Evolutionary conservation across 2,797 vertebrate species (phyloP).

Genomic region (Mus spretus): DNA sequence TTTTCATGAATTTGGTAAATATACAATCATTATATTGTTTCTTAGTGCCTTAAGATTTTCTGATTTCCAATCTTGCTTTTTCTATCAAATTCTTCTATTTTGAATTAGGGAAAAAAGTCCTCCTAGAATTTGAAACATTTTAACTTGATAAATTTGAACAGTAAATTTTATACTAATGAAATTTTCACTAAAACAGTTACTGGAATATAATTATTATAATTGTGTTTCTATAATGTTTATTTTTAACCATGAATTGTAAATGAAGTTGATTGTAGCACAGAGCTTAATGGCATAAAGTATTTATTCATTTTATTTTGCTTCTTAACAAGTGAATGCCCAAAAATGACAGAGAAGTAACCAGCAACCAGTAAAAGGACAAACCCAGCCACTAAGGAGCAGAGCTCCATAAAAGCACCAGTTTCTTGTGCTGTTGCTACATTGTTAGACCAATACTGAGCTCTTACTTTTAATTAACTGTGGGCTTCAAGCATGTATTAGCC

Average conservation of each 20-base stretch:
- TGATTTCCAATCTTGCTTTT: slow-evolving; percentile 21
- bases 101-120: not conserved
- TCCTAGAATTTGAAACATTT: slow-evolving; percentile 32
- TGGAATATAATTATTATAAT: slow-evolving; percentile 51
- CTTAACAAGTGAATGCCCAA: not conserved
- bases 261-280: not conserved
- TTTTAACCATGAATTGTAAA: slow-evolving; percentile 68
- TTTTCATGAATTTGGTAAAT: not conserved
- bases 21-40: not conserved
- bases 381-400: too few species aligned
- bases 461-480: too few species aligned
- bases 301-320: slow-evolving; percentile 34
- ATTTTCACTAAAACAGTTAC: slow-evolving; percentile 56
- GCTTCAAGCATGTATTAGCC: too few species aligned
- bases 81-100: slow-evolving; percentile 18
- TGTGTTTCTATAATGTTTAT: slow-evolving; percentile 56
- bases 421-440: too few species aligned
- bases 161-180: slow-evolving; percentile 43
- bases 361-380: not conserved
- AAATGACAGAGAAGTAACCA: not conserved
- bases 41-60: not conserved
- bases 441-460: too few species aligned
- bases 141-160: slow-evolving; percentile 44
- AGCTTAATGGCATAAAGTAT: slow-evolving; percentile 31
- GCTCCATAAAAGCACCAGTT: too few species aligned